A percentile compares a stretch with the other conserved stretches of the same genome.
Conservation (phyloP, 2,888 invertebrate genomes). For the Habrosyne pyritoides region DNA sequence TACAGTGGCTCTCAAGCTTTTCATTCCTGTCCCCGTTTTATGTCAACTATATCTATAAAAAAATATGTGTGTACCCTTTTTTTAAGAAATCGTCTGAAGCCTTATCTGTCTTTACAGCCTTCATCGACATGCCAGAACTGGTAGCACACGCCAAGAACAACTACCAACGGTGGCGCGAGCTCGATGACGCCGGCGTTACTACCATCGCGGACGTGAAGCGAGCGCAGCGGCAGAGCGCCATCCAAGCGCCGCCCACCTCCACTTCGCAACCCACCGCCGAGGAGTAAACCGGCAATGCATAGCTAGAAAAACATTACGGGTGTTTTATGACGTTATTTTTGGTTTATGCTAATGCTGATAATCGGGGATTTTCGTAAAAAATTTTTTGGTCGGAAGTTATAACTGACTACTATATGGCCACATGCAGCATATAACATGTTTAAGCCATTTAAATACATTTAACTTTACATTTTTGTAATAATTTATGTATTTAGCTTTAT, state of each 20-base stretch:
- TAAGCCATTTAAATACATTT: too few species aligned
- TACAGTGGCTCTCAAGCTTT: neutral
- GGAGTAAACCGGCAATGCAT: slow-evolving; percentile 36
- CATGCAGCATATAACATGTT: too few species aligned
- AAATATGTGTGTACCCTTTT: too few species aligned
- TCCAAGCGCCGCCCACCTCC: slow-evolving; percentile 37
- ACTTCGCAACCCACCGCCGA: slow-evolving; percentile 55
- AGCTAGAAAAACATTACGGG: slow-evolving; percentile 1
- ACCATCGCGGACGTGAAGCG: slow-evolving; percentile 87
- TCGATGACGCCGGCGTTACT: slow-evolving; percentile 89
- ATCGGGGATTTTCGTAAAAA: too few species aligned
- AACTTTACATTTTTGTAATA: too few species aligned
- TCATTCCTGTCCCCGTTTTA: neutral
- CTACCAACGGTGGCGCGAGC: slow-evolving; percentile 95
- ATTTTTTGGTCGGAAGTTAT: too few species aligned
- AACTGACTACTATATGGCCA: too few species aligned
- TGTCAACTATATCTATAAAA: too few species aligned
- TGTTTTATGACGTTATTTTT: neutral
- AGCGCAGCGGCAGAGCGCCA: slow-evolving; percentile 53
- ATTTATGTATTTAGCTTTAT: too few species aligned
- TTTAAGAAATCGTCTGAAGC: too few species aligned
- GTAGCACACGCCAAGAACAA: slow-evolving; percentile 92
- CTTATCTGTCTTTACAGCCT: slow-evolving; percentile 82
- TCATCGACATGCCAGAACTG: slow-evolving; percentile 96
- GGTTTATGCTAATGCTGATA: slow-evolving; percentile 9